Percentiles rank a stretch among this genome's conserved stretches.
These are phyloP conservation scores for Hydropotes inermis DNA, from an alignment of 2,113 vertebrate species.

Conservation along the genomic window DNA sequence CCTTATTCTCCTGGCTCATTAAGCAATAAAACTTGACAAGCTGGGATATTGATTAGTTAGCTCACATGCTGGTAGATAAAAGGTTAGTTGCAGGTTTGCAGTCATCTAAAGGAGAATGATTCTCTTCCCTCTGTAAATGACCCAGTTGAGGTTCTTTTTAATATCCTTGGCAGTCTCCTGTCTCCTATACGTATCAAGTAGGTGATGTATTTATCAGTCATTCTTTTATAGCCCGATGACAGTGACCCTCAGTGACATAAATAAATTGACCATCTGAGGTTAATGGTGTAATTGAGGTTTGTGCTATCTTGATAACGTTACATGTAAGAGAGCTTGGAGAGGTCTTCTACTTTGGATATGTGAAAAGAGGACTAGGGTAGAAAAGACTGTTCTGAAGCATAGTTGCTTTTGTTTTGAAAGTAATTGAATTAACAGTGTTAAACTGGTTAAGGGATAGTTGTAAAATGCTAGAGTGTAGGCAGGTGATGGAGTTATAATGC, in stretches of 20 bases:
- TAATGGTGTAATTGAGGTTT: background rate
- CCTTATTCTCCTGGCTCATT: constrained; percentile 8
- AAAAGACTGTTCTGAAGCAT: background rate
- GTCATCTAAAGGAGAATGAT: background rate
- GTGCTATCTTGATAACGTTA: background rate
- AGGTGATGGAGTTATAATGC: background rate
- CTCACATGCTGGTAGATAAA: background rate
- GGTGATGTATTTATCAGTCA: background rate
- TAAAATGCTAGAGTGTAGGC: constrained; percentile 32
- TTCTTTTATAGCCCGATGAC: constrained; percentile 5
- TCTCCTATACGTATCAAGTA: background rate
- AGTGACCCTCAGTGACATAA: background rate
- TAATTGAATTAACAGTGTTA: background rate
- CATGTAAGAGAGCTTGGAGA: background rate
- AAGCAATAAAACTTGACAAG: constrained; percentile 29
- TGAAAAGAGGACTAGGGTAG: background rate
- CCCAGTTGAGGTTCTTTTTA: background rate
- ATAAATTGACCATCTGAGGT: constrained; percentile 4
- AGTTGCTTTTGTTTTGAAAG: background rate
- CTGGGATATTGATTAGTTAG: background rate
- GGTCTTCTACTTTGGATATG: constrained; percentile 28
- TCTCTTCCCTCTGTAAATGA: background rate
- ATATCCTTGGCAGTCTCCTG: background rate
- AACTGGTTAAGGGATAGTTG: background rate
- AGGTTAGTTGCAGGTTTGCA: constrained; percentile 17